Base-by-base conservation (phyloP, 2,888 invertebrate species). In the Epinotia nisella region DNA sequence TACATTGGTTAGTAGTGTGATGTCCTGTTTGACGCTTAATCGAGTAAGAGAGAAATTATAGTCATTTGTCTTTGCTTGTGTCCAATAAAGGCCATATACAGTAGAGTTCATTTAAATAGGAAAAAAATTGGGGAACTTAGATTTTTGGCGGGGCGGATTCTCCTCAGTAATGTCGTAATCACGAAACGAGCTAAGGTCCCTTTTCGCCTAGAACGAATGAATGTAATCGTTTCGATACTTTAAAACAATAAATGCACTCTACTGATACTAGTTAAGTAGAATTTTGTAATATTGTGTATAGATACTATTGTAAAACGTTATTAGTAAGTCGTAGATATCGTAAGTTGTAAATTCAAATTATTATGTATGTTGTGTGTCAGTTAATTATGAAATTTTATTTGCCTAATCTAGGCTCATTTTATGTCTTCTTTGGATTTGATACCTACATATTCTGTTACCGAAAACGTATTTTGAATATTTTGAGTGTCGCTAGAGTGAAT, bases 381-480 rank as follows among this genome's bases (percentile, higher is more conserved):
- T 51, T 24, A 62, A 62, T 62, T 62, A 4, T n/a, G 35, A 59
- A 35, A 53, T 53, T 59, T 11, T 59, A 5, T 17, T 59, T 59
- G 39, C 15, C 1, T n/a, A 7, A 7, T n/a, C 4, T 49, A 49
- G 15, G 13, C 7, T 7, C 49, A 7, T n/a, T 13, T 49, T n/a
- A n/a, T 49, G n/a, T 49, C 49, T n/a, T n/a, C 5, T 49, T n/a
- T 13, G n/a, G 4, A n/a, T 49, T 2, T 13, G 41, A 3, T 41
- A 41, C 11, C 1, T 41, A 41, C 11, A 10, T 45, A 15, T 45
- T 49, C 5, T n/a, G n/a, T n/a, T 15, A 49, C 13, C 49, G n/a
- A 49, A n/a, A 49, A n/a, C n/a, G n/a, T 7, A 45, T 45, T 45
- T 5, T 15, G 4, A 15, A 45, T n/a, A n/a, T 49, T 49, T 9